Base-by-base conservation (phyloP, 64 coral and sea anemone genomes). In the Montipora foliosa region DNA sequence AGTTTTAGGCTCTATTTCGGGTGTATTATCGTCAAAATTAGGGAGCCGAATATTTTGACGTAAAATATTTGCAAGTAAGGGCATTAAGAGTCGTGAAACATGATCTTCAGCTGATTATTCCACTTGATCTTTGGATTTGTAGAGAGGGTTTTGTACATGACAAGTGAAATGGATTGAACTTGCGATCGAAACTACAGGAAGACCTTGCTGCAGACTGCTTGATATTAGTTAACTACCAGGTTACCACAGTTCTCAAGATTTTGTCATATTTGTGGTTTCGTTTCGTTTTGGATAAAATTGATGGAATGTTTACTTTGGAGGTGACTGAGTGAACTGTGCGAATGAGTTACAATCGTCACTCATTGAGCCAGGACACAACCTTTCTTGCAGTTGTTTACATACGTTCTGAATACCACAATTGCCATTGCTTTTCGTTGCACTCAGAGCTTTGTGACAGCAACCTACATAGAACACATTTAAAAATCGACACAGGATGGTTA, bases 271-370 rank as follows among this genome's bases (percentile, higher is more conserved):
- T 49, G 4, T 78, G 76, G 76, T 19, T 44, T n/a, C 15, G 11
- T 64, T 84, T n/a, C 60, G 37, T 7, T 55, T 62, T 5, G 21
- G 1, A 62, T 44, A n/a, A 29, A 3, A 45, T 48, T n/a, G 6
- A 68, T 4, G 82, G 82, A 86, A 72, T 86, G 82, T 86, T 86
- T 86, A 72, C 49, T 86, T 86, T 71, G 15, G 44, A 86, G 44
- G 20, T 84, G 58, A 44, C 81, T 68, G 29, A 71, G 44, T 71
- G 17, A 86, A 86, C 46, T 47, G 8, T 37, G n/a, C 48, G 37
- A 71, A 71, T 86, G 82, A 86, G 48, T 86, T 86, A 19, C 47
- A 49, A 72, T 50, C 70, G 15, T 86, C 82, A 70, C 48, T 72
- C 19, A 48, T 5, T 71, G 82, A 86, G 17, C 19, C 70, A 86